Percentiles rank a stretch among this genome's conserved stretches.
phyloP scores from a whole-genome alignment of 2,113 vertebrate species.

The Aegithalos caudatus region DNA sequence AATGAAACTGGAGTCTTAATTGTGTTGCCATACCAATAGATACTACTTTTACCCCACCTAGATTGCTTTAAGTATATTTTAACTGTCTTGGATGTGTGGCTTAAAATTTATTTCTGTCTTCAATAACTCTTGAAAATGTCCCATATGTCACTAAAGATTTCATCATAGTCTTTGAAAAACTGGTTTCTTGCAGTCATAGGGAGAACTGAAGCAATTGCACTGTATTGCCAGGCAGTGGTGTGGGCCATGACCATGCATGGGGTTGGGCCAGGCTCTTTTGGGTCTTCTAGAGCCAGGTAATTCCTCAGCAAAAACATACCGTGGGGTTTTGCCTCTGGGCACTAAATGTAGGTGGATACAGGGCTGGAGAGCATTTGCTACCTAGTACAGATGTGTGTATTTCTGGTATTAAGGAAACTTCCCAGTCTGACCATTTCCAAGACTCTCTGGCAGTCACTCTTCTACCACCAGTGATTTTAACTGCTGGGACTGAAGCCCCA shows the following conservation, averaged over 20 bases:
- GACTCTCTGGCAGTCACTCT: neutral
- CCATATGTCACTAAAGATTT: neutral
- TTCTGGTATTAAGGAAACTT: neutral
- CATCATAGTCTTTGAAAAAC: neutral
- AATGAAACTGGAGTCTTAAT: neutral
- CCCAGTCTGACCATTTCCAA: neutral
- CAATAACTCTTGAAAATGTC: neutral
- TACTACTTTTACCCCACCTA: neutral
- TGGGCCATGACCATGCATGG: too few relatives aligned
- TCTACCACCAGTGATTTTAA: neutral
- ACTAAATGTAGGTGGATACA: neutral
- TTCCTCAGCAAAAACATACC: neutral
- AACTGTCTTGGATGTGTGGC: neutral
- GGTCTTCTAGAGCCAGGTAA: neutral
- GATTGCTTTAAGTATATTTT: neutral
- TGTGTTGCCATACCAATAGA: neutral
- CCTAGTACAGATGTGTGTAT: neutral
- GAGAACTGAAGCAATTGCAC: neutral
- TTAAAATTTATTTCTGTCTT: neutral
- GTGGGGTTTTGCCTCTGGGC: neutral
- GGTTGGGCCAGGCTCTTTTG: neutral
- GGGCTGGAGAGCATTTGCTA: neutral
- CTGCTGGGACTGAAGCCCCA: neutral
- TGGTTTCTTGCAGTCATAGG: neutral
- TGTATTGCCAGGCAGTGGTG: neutral